Base-by-base conservation (phyloP, 2,888 invertebrate species). In the Cataglyphis rosenhaueri region DNA sequence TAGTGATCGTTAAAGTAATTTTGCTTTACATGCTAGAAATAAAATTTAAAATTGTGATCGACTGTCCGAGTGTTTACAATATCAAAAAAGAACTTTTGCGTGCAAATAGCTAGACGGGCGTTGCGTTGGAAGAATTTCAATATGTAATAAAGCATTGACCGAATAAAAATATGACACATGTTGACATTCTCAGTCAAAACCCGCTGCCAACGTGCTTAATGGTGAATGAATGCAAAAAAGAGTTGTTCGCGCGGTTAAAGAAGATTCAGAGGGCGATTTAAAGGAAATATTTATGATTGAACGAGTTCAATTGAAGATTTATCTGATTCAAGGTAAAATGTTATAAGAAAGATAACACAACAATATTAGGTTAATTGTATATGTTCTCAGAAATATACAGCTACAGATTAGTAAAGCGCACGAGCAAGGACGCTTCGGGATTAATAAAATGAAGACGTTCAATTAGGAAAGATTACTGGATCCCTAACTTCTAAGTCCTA, bases 181-280 rank as follows among this genome's bases (percentile, higher is more conserved):
- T 88, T 0, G 88, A 90, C 71, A 88, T 87, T 4, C 78, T 89
- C 32, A 89, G 89, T 35, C 21, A 87, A 57, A 76, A 84, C 57
- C 88, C 89, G 18, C 32, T 55, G 5, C 73, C 38, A 1, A 2
- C 25, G 2, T n/a, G 59, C 12, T 25, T 25, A 25, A 18, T 57
- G 15, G 8, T 55, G 3, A 9, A 12, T 10, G 75, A 62, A 15
- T 15, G 18, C 41, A n/a, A 75, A 38, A 35, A 32, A 3, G 21
- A 59, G 12, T 44, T 74, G n/a, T n/a, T n/a, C 29, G 35, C n/a
- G 21, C 25, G 65, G 5, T 29, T 82, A 21, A 44, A 29, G 21
- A 64, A 29, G 15, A 44, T 68, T 5, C 75, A 82, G 41, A 3
- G 48, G 29, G 18, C 25, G 79, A 79, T 21, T 9, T 57, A 0